Evolutionary conservation across 1,140 invertebrate species (phyloP).

Genomic region (Chelonus insularis): DNA sequence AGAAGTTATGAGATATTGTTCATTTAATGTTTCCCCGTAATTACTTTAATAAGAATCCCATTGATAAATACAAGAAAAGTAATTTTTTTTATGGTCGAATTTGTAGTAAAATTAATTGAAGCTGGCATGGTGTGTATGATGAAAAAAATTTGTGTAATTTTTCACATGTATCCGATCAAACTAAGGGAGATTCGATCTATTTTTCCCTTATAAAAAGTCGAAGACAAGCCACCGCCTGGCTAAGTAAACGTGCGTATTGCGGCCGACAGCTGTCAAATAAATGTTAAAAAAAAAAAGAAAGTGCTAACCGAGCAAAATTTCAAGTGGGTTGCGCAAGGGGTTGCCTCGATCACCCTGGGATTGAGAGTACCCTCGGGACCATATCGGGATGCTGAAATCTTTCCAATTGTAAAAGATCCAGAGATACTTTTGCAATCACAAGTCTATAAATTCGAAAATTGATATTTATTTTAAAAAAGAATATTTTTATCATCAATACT

Average conservation of each 20-base stretch:
- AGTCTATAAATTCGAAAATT: slow-evolving; percentile 13
- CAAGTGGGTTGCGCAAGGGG: slow-evolving; percentile 47
- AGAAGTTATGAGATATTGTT: too few species aligned
- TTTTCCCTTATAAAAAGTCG: slow-evolving; percentile 21
- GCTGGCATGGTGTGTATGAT: too few species aligned
- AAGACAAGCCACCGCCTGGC: slow-evolving; percentile 31
- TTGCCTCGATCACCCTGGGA: slow-evolving; percentile 28
- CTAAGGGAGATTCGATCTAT: background rate
- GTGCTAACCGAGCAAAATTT: slow-evolving; percentile 58
- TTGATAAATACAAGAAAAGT: too few species aligned
- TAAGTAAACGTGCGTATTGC: slow-evolving; percentile 45
- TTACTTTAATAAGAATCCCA: too few species aligned
- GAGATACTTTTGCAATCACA: background rate
- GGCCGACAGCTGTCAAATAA: slow-evolving; percentile 61
- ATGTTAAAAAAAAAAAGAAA: slow-evolving; percentile 54
- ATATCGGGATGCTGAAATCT: slow-evolving; percentile 19
- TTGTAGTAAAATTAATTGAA: too few species aligned
- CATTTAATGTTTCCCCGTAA: too few species aligned
- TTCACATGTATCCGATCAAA: background rate
- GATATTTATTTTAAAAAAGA: too few species aligned
- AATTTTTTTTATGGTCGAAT: too few species aligned
- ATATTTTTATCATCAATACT: too few species aligned
- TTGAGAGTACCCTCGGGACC: slow-evolving; percentile 24
- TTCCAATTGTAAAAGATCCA: slow-evolving; percentile 7
- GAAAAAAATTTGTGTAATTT: background rate